These are phyloP conservation scores for Eudyptes chrysolophus DNA, from an alignment of 2,113 vertebrate species.

Conservation along the genomic window DNA sequence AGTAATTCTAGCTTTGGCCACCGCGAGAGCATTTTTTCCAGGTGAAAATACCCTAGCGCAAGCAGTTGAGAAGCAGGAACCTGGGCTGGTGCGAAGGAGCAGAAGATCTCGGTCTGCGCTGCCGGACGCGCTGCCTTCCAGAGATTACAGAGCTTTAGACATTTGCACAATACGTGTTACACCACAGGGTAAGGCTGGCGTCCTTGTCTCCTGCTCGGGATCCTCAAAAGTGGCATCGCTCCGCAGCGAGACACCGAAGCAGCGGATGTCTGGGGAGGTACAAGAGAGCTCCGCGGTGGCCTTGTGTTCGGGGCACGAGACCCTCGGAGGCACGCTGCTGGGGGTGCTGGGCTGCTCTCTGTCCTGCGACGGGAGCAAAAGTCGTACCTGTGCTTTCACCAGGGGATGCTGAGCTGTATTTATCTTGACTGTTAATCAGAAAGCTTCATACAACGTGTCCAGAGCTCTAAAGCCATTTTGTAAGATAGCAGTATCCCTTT, in stretches of 20 bases:
- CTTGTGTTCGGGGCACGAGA: neutral
- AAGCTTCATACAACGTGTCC: neutral
- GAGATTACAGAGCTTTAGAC: constrained; percentile 20
- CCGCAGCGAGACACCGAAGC: neutral
- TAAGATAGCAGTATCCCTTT: constrained; percentile 65
- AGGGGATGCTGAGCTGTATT: constrained; percentile 9
- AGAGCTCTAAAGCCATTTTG: constrained; percentile 73
- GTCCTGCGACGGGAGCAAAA: neutral
- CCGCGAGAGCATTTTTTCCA: rapidly evolving
- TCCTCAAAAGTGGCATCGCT: neutral
- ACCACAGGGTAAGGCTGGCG: neutral
- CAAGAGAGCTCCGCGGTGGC: neutral
- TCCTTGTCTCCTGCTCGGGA: neutral
- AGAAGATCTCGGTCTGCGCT: neutral
- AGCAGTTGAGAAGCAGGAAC: neutral
- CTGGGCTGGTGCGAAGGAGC: neutral
- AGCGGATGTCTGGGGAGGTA: neutral
- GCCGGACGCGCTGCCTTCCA: neutral
- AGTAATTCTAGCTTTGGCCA: neutral
- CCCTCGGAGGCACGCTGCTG: neutral
- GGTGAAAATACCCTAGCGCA: neutral
- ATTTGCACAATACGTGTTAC: neutral
- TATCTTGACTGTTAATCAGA: constrained; percentile 48
- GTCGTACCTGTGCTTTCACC: neutral
- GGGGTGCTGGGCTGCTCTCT: neutral